These are phyloP conservation scores for Cygnus buccinator DNA, from an alignment of 2,113 vertebrate species.

Conservation along the genomic window DNA sequence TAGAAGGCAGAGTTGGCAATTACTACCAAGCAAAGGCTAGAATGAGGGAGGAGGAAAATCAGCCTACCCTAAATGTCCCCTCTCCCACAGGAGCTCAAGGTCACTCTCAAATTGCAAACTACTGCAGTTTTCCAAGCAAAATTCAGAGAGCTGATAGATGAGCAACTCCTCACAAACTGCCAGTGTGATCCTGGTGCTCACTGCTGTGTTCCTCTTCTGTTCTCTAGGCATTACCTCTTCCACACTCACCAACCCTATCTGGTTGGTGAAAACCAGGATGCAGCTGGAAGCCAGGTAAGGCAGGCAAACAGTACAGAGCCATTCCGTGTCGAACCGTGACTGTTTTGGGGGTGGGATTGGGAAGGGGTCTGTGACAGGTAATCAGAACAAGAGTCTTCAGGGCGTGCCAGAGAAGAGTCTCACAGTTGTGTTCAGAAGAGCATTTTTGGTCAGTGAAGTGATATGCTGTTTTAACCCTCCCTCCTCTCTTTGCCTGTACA, in stretches of 20 bases:
- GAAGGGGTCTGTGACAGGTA: neutral
- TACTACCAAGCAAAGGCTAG: neutral
- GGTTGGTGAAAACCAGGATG: conserved; percentile 75
- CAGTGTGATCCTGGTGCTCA: neutral
- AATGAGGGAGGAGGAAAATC: neutral
- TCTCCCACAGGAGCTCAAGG: neutral
- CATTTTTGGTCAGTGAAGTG: neutral
- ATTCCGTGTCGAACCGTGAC: neutral
- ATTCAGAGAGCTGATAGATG: neutral
- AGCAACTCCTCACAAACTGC: neutral
- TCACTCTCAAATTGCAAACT: neutral
- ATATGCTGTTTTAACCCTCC: neutral
- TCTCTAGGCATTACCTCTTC: conserved; percentile 53
- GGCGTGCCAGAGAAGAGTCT: neutral
- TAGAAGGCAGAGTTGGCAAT: neutral
- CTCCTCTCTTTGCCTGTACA: neutral
- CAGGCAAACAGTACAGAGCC: neutral
- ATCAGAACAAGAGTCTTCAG: neutral
- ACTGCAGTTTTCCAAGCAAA: neutral
- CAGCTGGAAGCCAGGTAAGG: conserved; percentile 71
- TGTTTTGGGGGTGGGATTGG: neutral
- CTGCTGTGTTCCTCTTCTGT: neutral
- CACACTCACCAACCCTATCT: conserved; percentile 71
- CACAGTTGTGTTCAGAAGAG: neutral
- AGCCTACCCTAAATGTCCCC: neutral